A percentile compares a stretch with the other conserved stretches of the same genome.
phyloP scores from a whole-genome alignment of 2,888 invertebrate genomes.

The Protophormia terraenovae region DNA sequence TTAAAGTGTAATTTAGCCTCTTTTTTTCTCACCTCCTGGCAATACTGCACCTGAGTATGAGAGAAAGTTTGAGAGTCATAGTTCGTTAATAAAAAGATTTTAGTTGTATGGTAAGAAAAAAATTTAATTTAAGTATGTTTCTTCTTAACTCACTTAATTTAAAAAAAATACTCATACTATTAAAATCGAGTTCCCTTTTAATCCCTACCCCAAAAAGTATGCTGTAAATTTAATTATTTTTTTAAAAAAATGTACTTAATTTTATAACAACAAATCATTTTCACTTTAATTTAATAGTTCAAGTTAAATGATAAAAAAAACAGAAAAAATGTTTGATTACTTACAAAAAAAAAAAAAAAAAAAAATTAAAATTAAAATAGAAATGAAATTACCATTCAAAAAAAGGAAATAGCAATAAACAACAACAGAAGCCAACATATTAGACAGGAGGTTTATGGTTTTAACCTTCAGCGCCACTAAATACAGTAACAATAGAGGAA shows the following conservation, averaged over 20 bases:
- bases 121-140: too few relatives aligned
- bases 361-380: background rate
- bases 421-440: conserved; percentile 3
- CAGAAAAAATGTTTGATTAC: conserved; percentile 27
- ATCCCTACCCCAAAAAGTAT: background rate
- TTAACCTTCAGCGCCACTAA: conserved; percentile 7
- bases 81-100: too few relatives aligned
- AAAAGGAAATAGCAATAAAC: conserved; percentile 13
- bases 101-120: too few relatives aligned
- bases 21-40: too few relatives aligned
- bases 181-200: background rate
- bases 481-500: background rate
- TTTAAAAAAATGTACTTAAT: conserved; percentile 17
- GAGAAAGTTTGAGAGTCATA: too few relatives aligned
- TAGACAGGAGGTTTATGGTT: conserved; percentile 30
- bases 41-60: too few relatives aligned
- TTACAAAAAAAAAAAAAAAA: background rate
- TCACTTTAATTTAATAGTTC: conserved; percentile 45
- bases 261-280: conserved; percentile 50
- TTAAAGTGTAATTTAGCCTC: too few relatives aligned
- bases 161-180: background rate
- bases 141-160: background rate
- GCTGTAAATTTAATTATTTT: background rate
- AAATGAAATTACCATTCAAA: background rate
- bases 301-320: conserved; percentile 23